Conservation (phyloP, 2,113 vertebrate species). For the Spilogale gracilis region DNA sequence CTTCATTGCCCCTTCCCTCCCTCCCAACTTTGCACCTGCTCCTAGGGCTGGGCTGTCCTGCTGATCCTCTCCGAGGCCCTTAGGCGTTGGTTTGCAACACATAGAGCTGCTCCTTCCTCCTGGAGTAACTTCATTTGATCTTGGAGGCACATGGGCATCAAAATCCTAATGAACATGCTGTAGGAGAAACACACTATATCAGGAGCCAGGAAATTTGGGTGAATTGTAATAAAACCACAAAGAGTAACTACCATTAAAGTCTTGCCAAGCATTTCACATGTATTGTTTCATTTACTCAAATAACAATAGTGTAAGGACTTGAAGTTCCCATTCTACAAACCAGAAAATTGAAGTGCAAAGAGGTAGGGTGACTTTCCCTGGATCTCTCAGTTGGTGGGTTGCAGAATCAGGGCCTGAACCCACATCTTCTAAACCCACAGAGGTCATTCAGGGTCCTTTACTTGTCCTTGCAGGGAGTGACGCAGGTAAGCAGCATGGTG, state of each 20-base stretch:
- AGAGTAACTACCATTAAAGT: not conserved
- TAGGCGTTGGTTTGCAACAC: not conserved
- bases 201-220: not conserved
- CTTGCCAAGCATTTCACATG: not conserved
- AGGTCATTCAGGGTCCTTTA: not conserved
- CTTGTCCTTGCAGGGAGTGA: not conserved
- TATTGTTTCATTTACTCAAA: conserved; percentile 19
- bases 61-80: not conserved
- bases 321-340: not conserved
- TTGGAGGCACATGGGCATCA: not conserved
- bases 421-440: not conserved
- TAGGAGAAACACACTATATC: not conserved
- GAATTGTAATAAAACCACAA: not conserved
- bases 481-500: not conserved
- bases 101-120: not conserved
- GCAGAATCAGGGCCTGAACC: not conserved
- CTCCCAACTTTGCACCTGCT: not conserved
- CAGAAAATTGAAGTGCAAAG: not conserved
- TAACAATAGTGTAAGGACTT: not conserved
- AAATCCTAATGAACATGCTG: not conserved
- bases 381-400: too few species aligned
- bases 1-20: fast-evolving
- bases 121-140: not conserved
- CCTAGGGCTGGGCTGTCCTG: not conserved
- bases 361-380: not conserved